A percentile compares a stretch with the other conserved stretches of the same genome.
These are phyloP conservation scores for Pygoscelis antarcticus DNA, from an alignment of 2,113 vertebrate species.

Conservation along the genomic window DNA sequence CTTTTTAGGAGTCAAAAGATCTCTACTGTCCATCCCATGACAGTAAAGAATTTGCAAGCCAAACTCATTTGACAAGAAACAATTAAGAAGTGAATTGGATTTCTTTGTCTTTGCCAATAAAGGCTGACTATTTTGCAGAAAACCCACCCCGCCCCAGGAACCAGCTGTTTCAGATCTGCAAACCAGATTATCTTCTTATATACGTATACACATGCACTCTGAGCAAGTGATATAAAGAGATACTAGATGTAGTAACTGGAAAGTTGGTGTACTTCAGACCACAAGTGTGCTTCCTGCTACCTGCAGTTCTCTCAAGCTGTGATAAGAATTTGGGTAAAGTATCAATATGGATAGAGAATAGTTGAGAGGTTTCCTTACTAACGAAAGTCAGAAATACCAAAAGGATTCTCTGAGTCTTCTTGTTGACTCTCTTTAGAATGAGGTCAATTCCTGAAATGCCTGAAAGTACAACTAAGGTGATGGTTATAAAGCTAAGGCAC, in stretches of 20 bases:
- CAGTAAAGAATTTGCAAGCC: background rate
- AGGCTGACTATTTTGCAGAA: background rate
- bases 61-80: background rate
- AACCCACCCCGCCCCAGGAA: background rate
- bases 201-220: background rate
- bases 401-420: background rate
- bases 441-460: background rate
- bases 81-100: background rate
- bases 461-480: background rate
- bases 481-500: background rate
- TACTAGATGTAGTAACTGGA: background rate
- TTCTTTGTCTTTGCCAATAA: background rate
- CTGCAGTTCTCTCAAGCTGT: background rate
- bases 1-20: background rate
- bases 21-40: background rate
- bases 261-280: background rate
- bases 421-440: background rate
- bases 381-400: background rate
- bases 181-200: background rate
- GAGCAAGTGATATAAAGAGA: background rate
- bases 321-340: background rate
- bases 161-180: background rate
- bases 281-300: background rate
- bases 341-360: background rate
- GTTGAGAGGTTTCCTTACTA: background rate